Evolutionary conservation across 2,888 invertebrate genomes (phyloP).

Genomic region (Aleiodes testaceus): DNA sequence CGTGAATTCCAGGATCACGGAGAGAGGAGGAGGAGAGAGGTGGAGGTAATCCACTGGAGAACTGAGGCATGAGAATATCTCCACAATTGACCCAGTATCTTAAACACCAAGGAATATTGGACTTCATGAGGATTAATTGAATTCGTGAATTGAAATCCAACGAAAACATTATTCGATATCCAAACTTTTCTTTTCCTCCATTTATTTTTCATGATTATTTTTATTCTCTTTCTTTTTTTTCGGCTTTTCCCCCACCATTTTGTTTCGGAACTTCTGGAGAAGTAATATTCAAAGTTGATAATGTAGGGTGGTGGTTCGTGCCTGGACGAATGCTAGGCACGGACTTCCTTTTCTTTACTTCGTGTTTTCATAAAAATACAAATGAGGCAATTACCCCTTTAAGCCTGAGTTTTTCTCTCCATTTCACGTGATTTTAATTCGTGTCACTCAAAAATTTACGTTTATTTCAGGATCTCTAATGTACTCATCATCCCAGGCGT

Average conservation of each 20-base stretch:
- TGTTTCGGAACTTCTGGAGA: slow-evolving; percentile 4
- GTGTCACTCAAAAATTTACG: slow-evolving; percentile 8
- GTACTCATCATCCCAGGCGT: too few species aligned
- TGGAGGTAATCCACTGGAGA: not conserved
- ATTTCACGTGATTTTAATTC: slow-evolving; percentile 19
- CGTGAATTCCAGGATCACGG: slow-evolving; percentile 41
- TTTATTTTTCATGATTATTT: too few species aligned
- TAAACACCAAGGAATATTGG: slow-evolving; percentile 14
- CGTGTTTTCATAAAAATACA: slow-evolving; percentile 32
- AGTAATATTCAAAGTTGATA: slow-evolving; percentile 26
- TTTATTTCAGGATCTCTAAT: too few species aligned
- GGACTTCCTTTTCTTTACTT: slow-evolving; percentile 5
- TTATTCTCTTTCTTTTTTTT: not conserved
- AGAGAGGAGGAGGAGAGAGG: slow-evolving; percentile 26
- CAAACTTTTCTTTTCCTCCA: too few species aligned
- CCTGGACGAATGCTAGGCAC: slow-evolving; percentile 20
- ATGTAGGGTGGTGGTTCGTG: slow-evolving; percentile 22
- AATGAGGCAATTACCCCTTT: slow-evolving; percentile 28
- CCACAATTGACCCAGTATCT: slow-evolving; percentile 11
- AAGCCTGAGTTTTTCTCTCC: slow-evolving; percentile 6
- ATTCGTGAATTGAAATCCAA: not conserved
- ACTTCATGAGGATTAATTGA: not conserved
- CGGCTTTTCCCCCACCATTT: not conserved
- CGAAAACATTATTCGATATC: too few species aligned
- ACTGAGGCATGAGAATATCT: slow-evolving; percentile 7